Base-by-base conservation (phyloP, 1,140 invertebrate genomes). In the Camponotus floridanus region DNA sequence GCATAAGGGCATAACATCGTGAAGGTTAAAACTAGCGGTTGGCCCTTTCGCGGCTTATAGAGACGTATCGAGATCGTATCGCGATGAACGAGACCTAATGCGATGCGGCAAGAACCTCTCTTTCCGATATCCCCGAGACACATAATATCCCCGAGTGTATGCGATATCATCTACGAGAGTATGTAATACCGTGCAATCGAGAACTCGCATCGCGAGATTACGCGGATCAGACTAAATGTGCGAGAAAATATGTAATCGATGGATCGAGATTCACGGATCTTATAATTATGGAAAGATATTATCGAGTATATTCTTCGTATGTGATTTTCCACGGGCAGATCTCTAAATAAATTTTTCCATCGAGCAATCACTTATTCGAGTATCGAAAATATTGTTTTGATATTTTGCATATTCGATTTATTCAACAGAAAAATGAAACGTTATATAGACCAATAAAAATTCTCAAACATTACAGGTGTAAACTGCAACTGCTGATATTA, bases 51-150 rank as follows among this genome's bases (percentile, higher is more conserved):
- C 39, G 70, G 78, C 48, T 73, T 83, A 92, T 92, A 90, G 87
- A 93, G 91, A 90, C 78, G 86, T 91, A 51, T 87, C 67, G 42
- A 91, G 91, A 92, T 92, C 57, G 55, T 92, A 92, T 92, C 92
- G 76, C 65, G 33, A 33, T 79, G 42, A 61, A 57, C 42, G 70
- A 88, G 21, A 89, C 81, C 90, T 91, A 88, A 88, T 91, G 88
- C 48, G 70, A 76, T 64, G 45, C 74, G 26, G 78, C 86, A 74
- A 76, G 62, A 87, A 81, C 84, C 7, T 21, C 85, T 88, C 84
- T 87, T 64, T 59, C 76, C 70, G 86, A 92, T 92, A 90, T 87
- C 73, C 85, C 48, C 48, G 15, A 87, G 86, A 87, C 83, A 68
- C 86, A 83, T 59, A 78, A 51, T 45, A 45, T 45, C 45, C 61